A percentile compares a stretch with the other conserved stretches of the same genome.
Evolutionary conservation across 1,140 invertebrate genomes (phyloP).

Genomic region (Drosophila orosa): DNA sequence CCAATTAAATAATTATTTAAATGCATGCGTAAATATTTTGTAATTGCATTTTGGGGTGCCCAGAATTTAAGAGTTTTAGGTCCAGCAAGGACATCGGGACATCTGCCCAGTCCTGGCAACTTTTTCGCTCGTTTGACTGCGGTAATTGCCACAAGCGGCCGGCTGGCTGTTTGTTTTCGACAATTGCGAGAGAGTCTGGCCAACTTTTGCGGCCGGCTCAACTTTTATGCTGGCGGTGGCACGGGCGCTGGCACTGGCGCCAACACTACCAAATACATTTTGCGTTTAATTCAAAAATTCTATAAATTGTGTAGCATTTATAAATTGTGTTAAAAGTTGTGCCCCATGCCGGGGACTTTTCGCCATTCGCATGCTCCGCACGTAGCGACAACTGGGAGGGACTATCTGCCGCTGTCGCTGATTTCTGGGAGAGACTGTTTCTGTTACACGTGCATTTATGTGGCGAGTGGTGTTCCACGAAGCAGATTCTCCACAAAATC

Average conservation of each 20-base stretch:
- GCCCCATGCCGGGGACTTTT: conserved; percentile 47
- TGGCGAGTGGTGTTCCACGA: neutral
- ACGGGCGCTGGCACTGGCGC: neutral
- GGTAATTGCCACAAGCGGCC: conserved; percentile 67
- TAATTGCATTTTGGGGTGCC: conserved; percentile 30
- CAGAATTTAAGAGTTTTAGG: conserved; percentile 32
- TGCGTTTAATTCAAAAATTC: conserved; percentile 75
- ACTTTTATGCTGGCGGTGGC: conserved; percentile 63
- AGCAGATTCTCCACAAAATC: neutral
- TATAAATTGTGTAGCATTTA: conserved; percentile 78
- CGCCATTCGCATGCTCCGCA: conserved; percentile 63
- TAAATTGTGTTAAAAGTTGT: conserved; percentile 80
- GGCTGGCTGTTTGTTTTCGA: conserved; percentile 61
- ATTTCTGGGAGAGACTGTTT: conserved; percentile 46
- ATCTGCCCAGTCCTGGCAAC: conserved; percentile 32
- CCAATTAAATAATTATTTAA: conserved; percentile 71
- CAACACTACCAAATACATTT: conserved; percentile 44
- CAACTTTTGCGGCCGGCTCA: conserved; percentile 34
- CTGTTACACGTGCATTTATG: conserved; percentile 28
- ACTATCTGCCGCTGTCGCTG: conserved; percentile 51
- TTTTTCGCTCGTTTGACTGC: conserved; percentile 57
- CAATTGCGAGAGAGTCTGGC: conserved; percentile 21
- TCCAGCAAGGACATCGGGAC: conserved; percentile 6
- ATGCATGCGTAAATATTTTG: conserved; percentile 64
- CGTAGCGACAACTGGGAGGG: conserved; percentile 53